Conservation (phyloP, 1,140 invertebrate genomes). For the Sinella curviseta region DNA sequence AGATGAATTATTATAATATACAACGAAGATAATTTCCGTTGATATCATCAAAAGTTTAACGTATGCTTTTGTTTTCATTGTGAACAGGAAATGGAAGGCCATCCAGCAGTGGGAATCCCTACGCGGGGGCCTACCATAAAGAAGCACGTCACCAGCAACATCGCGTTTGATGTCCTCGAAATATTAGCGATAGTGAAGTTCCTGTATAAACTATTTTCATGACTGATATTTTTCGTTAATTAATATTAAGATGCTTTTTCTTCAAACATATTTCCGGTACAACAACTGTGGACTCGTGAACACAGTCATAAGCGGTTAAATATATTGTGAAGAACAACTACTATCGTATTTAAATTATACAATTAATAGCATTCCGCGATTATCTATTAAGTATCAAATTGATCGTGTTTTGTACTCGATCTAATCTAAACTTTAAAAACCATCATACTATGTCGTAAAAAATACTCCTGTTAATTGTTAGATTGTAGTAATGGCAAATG, state of each 20-base stretch:
- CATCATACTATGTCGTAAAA: too few species aligned
- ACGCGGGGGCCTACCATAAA: constrained; percentile 43
- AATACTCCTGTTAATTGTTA: too few species aligned
- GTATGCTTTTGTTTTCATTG: neutral
- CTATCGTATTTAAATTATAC: neutral
- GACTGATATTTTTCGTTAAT: constrained; percentile 15
- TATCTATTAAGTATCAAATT: too few species aligned
- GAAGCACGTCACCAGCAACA: constrained; percentile 44
- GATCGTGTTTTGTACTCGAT: too few species aligned
- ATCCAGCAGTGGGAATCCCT: constrained; percentile 31
- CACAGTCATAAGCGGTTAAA: too few species aligned
- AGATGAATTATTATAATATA: neutral
- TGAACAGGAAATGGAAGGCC: constrained; percentile 33
- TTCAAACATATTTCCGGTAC: neutral
- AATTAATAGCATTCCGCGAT: too few species aligned
- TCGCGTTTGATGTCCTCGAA: constrained; percentile 45
- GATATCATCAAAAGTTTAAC: neutral
- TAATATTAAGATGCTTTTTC: neutral
- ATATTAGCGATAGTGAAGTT: neutral
- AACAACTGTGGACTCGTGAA: neutral
- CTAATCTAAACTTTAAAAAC: too few species aligned
- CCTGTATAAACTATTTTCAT: constrained; percentile 22
- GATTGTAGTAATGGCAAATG: too few species aligned
- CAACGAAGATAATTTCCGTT: neutral
- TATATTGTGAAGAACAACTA: neutral